These are phyloP conservation scores for Orchestia grillus DNA, from an alignment of 1,140 invertebrate species.

Conservation along the genomic window DNA sequence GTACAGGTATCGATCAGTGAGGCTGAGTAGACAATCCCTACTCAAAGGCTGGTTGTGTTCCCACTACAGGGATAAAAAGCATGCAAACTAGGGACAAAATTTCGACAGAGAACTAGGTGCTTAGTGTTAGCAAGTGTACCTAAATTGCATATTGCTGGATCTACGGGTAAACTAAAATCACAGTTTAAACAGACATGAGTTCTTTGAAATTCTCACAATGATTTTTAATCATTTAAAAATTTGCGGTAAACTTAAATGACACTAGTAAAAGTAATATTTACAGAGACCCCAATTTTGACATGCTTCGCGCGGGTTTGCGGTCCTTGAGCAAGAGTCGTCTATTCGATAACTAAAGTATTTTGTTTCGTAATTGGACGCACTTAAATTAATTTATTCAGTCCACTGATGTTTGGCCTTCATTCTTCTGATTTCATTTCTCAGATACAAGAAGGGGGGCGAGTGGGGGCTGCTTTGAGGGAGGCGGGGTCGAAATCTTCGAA, in stretches of 20 bases:
- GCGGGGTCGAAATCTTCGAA: not conserved
- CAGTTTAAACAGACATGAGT: conserved; percentile 55
- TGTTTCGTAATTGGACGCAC: not conserved
- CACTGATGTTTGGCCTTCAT: not conserved
- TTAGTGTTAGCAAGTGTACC: not conserved
- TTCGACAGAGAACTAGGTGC: not conserved
- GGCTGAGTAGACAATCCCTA: not conserved
- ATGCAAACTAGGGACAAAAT: not conserved
- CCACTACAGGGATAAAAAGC: not conserved
- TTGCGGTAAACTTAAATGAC: conserved; percentile 42
- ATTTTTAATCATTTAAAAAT: conserved; percentile 50
- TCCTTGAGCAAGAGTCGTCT: not conserved
- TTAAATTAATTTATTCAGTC: not conserved
- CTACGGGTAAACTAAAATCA: conserved; percentile 37
- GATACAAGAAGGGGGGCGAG: not conserved
- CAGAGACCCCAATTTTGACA: conserved; percentile 29
- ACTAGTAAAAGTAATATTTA: conserved; percentile 42
- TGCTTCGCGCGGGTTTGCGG: not conserved
- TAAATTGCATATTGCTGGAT: conserved; percentile 3
- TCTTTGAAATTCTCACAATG: conserved; percentile 37
- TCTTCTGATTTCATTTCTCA: not conserved
- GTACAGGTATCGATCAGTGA: not conserved
- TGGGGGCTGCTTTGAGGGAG: not conserved
- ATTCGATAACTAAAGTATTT: not conserved
- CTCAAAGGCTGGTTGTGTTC: not conserved